A percentile compares a stretch with the other conserved stretches of the same genome.
Evolutionary conservation across 2,797 vertebrate genomes (phyloP).

Genomic region (Scomberomorus guttatus): DNA sequence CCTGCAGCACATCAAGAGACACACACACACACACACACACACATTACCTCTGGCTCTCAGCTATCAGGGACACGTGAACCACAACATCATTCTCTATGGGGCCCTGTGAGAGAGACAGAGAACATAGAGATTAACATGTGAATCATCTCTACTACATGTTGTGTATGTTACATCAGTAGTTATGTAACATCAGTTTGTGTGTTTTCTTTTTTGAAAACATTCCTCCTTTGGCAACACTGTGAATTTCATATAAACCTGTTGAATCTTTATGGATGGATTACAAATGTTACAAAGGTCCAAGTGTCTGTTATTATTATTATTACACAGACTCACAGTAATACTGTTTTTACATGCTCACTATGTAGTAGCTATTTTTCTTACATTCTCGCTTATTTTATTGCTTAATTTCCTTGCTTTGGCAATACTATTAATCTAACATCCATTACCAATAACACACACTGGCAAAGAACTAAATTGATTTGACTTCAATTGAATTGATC

Average conservation of each 20-base stretch:
- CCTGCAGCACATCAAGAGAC: constrained; percentile 23
- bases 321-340: neutral
- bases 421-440: neutral
- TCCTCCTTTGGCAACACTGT: neutral
- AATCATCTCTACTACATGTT: neutral
- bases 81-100: constrained; percentile 96
- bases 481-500: neutral
- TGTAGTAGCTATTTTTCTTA: neutral
- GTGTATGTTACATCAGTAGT: neutral
- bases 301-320: neutral
- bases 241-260: neutral
- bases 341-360: neutral
- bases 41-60: constrained; percentile 96
- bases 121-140: constrained; percentile 18
- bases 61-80: constrained; percentile 93
- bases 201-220: neutral
- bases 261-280: neutral
- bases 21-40: constrained; percentile 10
- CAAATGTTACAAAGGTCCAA: neutral
- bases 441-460: neutral
- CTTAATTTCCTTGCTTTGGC: neutral
- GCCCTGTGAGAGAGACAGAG: constrained; percentile 85
- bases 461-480: neutral
- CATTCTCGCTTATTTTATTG: neutral
- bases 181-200: neutral